These are phyloP conservation scores for Pluvialis apricaria DNA, from an alignment of 2,113 vertebrate species.

Conservation along the genomic window DNA sequence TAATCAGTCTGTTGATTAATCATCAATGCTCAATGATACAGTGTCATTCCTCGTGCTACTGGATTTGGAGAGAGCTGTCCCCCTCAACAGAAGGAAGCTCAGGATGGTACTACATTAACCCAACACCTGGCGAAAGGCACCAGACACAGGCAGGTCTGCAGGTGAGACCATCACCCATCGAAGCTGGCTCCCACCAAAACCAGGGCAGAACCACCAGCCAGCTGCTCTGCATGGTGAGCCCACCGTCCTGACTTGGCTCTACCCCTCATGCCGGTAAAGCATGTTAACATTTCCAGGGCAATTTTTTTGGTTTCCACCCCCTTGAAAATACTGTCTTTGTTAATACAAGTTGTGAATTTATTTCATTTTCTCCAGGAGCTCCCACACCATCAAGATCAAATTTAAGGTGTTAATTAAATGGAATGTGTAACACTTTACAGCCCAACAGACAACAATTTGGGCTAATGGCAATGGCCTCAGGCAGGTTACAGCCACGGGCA, in stretches of 20 bases:
- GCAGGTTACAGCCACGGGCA: not conserved
- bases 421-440: constrained; percentile 2
- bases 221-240: not conserved
- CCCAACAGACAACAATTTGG: not conserved
- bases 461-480: not conserved
- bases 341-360: constrained; percentile 12
- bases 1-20: not conserved
- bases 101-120: fast-evolving
- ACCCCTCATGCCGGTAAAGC: fast-evolving
- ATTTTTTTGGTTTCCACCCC: not conserved
- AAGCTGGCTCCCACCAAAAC: not conserved
- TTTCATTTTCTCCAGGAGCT: constrained; percentile 34
- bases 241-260: not conserved
- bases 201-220: not conserved
- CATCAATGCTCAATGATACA: not conserved
- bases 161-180: not conserved
- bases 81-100: not conserved
- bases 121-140: not conserved
- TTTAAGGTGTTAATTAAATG: constrained; percentile 44
- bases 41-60: not conserved
- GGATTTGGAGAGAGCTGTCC: not conserved
- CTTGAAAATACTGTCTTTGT: not conserved
- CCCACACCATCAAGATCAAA: constrained; percentile 18
- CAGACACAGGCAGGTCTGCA: not conserved
- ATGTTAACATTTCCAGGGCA: not conserved